These are phyloP conservation scores for Polymixis lichenea DNA, from an alignment of 2,888 invertebrate species.

Conservation along the genomic window DNA sequence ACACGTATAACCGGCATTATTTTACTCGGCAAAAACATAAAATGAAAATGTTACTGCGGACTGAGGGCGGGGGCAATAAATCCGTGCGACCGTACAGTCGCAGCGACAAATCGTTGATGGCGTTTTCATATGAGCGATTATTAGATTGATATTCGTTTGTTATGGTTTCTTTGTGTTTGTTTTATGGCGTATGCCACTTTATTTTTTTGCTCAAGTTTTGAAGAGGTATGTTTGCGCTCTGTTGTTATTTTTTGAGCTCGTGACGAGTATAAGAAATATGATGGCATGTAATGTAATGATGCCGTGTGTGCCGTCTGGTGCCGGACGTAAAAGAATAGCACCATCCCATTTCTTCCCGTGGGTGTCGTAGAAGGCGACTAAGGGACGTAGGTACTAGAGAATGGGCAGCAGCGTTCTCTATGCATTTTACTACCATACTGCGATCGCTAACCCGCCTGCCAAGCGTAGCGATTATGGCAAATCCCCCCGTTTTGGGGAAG, in stretches of 20 bases:
- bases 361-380: too few relatives aligned
- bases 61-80: conserved; percentile 78
- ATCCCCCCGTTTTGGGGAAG: too few relatives aligned
- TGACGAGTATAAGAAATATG: not conserved
- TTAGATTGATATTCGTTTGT: conserved; percentile 59
- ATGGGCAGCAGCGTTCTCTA: too few relatives aligned
- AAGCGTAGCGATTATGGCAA: too few relatives aligned
- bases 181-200: not conserved
- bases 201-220: not conserved
- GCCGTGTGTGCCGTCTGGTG: too few relatives aligned
- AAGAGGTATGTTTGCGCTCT: not conserved
- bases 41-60: conserved; percentile 82
- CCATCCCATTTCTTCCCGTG: too few relatives aligned
- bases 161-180: conserved; percentile 36
- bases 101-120: conserved; percentile 62
- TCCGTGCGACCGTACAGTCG: conserved; percentile 67
- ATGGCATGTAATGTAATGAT: too few relatives aligned
- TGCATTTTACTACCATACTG: too few relatives aligned
- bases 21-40: conserved; percentile 80
- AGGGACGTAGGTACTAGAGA: too few relatives aligned
- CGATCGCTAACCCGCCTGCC: too few relatives aligned
- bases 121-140: conserved; percentile 56
- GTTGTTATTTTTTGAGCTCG: not conserved
- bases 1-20: conserved; percentile 81
- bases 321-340: too few relatives aligned